Evolutionary conservation across 2,113 vertebrate genomes (phyloP).

Genomic region (Manacus vitellinus): DNA sequence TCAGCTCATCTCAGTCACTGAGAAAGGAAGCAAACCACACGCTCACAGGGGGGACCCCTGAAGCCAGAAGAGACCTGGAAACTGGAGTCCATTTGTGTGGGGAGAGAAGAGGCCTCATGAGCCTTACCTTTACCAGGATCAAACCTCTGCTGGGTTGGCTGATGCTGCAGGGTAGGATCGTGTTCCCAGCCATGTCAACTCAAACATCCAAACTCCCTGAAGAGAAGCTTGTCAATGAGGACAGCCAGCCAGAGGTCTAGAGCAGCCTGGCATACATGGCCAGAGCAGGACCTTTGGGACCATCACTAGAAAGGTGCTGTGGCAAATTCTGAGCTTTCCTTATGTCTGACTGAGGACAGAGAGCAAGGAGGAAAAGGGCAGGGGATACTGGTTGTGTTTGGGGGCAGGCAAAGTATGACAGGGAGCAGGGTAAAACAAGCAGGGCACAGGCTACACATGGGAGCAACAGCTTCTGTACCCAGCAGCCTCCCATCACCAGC

Average conservation of each 20-base stretch:
- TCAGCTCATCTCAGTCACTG: background rate
- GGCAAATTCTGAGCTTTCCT: background rate
- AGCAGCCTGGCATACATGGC: background rate
- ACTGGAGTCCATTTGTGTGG: background rate
- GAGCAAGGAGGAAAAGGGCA: background rate
- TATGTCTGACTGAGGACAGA: fast-evolving
- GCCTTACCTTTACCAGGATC: background rate
- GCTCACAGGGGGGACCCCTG: background rate
- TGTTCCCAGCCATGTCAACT: fast-evolving
- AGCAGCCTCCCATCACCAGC: background rate
- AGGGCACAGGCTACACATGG: background rate
- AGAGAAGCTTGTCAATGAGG: background rate
- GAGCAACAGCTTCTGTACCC: background rate
- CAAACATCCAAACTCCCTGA: background rate
- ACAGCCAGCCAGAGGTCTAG: background rate
- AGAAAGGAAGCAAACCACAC: background rate
- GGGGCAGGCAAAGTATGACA: background rate
- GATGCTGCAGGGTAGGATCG: background rate
- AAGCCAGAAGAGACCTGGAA: background rate
- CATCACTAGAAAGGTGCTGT: background rate
- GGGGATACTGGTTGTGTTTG: background rate
- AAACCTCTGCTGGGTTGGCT: background rate
- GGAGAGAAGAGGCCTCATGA: background rate
- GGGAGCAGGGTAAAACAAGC: background rate
- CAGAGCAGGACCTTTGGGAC: background rate